These are phyloP conservation scores for Gonocerus acuteangulatus DNA, from an alignment of 2,888 invertebrate genomes.

Conservation along the genomic window DNA sequence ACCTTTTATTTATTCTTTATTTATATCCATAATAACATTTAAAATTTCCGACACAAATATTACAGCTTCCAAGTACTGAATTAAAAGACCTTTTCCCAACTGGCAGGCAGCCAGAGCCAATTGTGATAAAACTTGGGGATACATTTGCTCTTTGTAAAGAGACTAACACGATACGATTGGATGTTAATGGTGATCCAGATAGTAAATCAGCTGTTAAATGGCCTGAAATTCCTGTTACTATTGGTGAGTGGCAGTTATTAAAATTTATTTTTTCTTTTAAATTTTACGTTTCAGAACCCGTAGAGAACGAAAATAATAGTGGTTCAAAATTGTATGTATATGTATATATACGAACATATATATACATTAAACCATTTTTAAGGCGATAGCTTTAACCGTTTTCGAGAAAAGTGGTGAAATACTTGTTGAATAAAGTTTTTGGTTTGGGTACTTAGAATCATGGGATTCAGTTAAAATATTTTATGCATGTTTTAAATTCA, in stretches of 20 bases:
- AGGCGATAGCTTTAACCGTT: too few relatives aligned
- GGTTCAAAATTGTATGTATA: too few relatives aligned
- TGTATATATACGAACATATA: too few relatives aligned
- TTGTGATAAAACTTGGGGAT: constrained; percentile 67
- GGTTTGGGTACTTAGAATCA: too few relatives aligned
- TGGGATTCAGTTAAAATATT: too few relatives aligned
- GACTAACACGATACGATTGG: constrained; percentile 76
- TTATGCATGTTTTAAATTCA: too few relatives aligned
- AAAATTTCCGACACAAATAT: not conserved
- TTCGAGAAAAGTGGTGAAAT: too few relatives aligned
- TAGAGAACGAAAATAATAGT: too few relatives aligned
- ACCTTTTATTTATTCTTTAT: not conserved
- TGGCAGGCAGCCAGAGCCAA: constrained; percentile 73
- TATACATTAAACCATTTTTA: too few relatives aligned
- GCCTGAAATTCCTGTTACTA: constrained; percentile 65
- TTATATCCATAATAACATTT: not conserved
- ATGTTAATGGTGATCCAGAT: constrained; percentile 61
- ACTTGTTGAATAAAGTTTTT: too few relatives aligned
- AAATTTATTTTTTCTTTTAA: constrained; percentile 32
- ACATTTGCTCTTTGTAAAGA: constrained; percentile 80
- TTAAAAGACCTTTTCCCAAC: constrained; percentile 69
- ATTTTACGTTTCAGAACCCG: too few relatives aligned
- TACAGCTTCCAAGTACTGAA: constrained; percentile 16
- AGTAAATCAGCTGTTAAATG: constrained; percentile 68
- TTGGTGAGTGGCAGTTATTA: constrained; percentile 57